Conservation (phyloP, 2,113 vertebrate genomes). For the Hystrix cristata region DNA sequence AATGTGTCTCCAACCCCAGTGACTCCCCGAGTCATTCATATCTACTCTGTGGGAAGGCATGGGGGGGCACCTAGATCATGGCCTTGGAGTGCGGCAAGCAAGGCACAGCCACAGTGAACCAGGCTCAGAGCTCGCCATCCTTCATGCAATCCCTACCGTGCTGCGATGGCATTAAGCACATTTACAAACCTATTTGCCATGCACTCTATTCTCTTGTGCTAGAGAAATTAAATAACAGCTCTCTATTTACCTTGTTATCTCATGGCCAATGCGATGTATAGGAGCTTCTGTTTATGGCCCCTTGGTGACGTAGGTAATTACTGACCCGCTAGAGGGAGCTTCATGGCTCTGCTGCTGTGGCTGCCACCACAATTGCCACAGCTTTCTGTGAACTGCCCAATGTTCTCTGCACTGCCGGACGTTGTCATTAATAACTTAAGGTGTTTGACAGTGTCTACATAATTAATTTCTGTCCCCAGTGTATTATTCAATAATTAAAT, state of each 20-base stretch:
- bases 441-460: not conserved
- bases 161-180: not conserved
- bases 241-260: not conserved
- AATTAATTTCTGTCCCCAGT: not conserved
- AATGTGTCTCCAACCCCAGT: not conserved
- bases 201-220: not conserved
- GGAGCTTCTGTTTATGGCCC: not conserved
- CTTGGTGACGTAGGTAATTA: slow-evolving; percentile 13
- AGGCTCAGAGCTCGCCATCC: not conserved
- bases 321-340: not conserved
- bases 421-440: not conserved
- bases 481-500: slow-evolving; percentile 17
- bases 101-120: not conserved
- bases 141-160: not conserved
- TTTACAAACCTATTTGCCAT: not conserved
- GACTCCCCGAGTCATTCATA: not conserved
- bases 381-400: not conserved
- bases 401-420: not conserved
- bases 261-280: not conserved
- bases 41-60: not conserved
- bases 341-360: rapidly evolving
- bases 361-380: rapidly evolving
- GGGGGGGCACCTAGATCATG: rapidly evolving
- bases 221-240: not conserved
- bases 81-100: not conserved